Evolutionary conservation across 1,140 invertebrate genomes (phyloP), one percentile per base, ranked within the genome.

Genomic region (Heliconius melpomene): DNA sequence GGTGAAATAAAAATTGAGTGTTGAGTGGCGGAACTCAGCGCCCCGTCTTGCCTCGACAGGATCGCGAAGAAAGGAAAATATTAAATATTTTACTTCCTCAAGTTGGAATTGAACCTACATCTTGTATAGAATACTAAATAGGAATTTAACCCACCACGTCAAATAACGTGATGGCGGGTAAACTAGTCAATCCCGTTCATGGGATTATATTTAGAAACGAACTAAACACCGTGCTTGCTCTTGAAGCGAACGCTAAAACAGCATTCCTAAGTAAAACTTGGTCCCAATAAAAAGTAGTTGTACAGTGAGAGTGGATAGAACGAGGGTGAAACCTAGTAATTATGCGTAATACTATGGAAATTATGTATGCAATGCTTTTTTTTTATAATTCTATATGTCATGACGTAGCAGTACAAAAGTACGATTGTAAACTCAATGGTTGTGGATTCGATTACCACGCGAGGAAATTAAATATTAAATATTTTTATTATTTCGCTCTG

Each of bases 301-400:
- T 23, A 20, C 29, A 77, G 76, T 54, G 76, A 77, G 76, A 77
- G 76, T 77, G 70, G 46, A 29, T 72, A 26, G 7, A 46, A 72
- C 36, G 60, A 72, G 23, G 70, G 76, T 72, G 76, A 77, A 77
- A 77, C 46, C 54, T 66, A 32, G 60, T 71, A 77, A 71, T 76
- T 40, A 77, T 77, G 29, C 32, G 18, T 38, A 72, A 72, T 72
- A 38, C 32, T 66, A 66, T 66, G 26, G n/a, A 66, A 66, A 66
- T 66, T 66, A n/a, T 66, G 13, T 16, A 16, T 66, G 9, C 9
- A 16, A 66, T 60, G 57, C 36, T 72, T 72, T 72, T 72, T 72
- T 11, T 72, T 72, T 72, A n/a, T 5, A 1, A 54, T 54, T 72
- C 18, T 72, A 11, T 1, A 66, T 66, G 6, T 29, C 2, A 29